Evolutionary conservation across 1,140 invertebrate species (phyloP).

Genomic region (Macrotrachela quadricornifera): DNA sequence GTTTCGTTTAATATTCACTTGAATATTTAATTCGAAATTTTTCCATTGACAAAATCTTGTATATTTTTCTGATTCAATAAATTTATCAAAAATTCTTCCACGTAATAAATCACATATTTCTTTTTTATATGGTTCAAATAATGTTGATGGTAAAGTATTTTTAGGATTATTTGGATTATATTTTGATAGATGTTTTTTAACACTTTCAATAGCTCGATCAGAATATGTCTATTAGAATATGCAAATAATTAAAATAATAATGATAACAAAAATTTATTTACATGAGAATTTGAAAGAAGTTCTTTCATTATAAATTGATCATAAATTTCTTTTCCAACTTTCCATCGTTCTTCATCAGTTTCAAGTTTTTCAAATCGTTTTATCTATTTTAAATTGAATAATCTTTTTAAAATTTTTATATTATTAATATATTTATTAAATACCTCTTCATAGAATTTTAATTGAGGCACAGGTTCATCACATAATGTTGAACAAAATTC

Average conservation of each 20-base stretch:
- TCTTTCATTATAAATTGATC: conserved; percentile 99
- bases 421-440: too few species aligned
- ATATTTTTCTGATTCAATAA: conserved; percentile 97
- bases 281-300: conserved; percentile 86
- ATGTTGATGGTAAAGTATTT: conserved; percentile 78
- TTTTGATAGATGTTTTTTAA: conserved; percentile 70
- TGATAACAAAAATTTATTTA: conserved; percentile 27
- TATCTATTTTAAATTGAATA: conserved; percentile 46
- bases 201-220: conserved; percentile 78
- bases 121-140: conserved; percentile 97
- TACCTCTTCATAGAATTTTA: conserved; percentile 99
- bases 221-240: conserved; percentile 60
- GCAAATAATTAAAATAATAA: background rate
- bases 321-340: conserved; percentile 83
- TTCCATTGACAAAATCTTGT: conserved; percentile 99
- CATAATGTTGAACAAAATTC: conserved; percentile 92
- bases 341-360: conserved; percentile 75
- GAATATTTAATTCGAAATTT: conserved; percentile 96
- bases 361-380: conserved; percentile 95
- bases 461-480: conserved; percentile 82
- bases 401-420: too few species aligned
- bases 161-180: conserved; percentile 18
- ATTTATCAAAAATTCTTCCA: conserved; percentile 84
- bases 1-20: conserved; percentile 38
- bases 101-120: conserved; percentile 92